Conservation (phyloP, 2,113 vertebrate genomes). For the Oreochromis aureus region DNA sequence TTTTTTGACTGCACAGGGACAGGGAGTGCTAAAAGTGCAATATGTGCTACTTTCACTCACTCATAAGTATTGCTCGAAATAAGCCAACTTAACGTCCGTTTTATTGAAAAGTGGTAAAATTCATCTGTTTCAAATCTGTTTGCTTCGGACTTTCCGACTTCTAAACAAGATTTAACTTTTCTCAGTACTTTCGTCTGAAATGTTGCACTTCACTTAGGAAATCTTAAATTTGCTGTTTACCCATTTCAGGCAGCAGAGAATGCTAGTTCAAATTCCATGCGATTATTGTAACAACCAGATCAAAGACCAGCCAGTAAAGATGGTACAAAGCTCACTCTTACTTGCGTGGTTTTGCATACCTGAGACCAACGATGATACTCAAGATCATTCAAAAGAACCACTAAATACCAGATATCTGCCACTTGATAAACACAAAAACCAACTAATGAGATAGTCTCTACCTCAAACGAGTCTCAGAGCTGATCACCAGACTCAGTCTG, state of each 20-base stretch:
- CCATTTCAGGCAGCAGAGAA: not conserved
- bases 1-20: not conserved
- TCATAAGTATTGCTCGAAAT: not conserved
- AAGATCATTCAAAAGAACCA: not conserved
- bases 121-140: not conserved
- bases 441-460: not conserved
- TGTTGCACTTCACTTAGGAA: not conserved
- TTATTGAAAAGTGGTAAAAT: not conserved
- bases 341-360: not conserved
- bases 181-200: not conserved
- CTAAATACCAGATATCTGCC: not conserved
- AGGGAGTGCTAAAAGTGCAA: not conserved
- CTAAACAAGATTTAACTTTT: not conserved
- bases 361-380: not conserved
- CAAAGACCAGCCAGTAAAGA: not conserved
- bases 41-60: not conserved
- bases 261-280: not conserved
- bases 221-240: not conserved
- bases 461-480: not conserved
- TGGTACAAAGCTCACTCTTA: not conserved
- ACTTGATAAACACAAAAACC: not conserved
- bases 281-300: not conserved
- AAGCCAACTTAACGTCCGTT: not conserved
- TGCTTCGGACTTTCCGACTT: not conserved
- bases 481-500: not conserved